These are phyloP conservation scores for Lepidurus couesii DNA, from an alignment of 1,140 invertebrate genomes.

Conservation along the genomic window DNA sequence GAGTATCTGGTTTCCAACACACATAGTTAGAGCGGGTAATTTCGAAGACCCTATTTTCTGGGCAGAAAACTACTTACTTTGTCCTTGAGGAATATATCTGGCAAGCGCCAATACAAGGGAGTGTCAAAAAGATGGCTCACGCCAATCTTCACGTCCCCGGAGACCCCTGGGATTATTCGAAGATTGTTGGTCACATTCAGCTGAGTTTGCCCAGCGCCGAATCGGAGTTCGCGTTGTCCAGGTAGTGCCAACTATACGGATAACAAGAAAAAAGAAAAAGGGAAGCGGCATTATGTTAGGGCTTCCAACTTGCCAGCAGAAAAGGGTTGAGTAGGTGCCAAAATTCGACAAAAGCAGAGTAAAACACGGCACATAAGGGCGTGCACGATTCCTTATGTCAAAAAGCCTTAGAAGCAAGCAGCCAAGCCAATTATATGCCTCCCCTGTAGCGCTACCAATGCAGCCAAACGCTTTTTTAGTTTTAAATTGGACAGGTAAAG, in stretches of 20 bases:
- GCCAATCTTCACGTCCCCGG: conserved; percentile 60
- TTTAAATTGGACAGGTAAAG: neutral
- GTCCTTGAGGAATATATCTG: conserved; percentile 77
- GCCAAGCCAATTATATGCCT: neutral
- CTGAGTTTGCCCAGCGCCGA: conserved; percentile 39
- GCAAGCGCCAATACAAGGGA: conserved; percentile 81
- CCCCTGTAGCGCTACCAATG: neutral
- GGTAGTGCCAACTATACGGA: conserved; percentile 47
- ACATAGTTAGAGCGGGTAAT: neutral
- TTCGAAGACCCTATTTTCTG: neutral
- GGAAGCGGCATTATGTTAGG: neutral
- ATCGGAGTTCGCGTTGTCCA: conserved; percentile 40
- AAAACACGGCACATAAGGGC: neutral
- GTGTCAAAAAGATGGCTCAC: conserved; percentile 58
- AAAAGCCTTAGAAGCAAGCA: neutral
- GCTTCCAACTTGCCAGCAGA: neutral
- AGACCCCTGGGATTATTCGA: conserved; percentile 58
- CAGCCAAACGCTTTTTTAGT: neutral
- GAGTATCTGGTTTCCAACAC: conserved; percentile 53
- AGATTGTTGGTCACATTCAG: conserved; percentile 56
- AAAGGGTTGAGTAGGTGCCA: conserved; percentile 3
- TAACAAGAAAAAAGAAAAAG: neutral
- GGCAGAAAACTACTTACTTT: conserved; percentile 50
- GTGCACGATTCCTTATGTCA: neutral
- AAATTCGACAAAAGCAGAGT: neutral